Evolutionary conservation across 1,140 invertebrate species (phyloP), one percentile per base, ranked within the genome.

Genomic region (Scaptodrosophila lebanonensis): DNA sequence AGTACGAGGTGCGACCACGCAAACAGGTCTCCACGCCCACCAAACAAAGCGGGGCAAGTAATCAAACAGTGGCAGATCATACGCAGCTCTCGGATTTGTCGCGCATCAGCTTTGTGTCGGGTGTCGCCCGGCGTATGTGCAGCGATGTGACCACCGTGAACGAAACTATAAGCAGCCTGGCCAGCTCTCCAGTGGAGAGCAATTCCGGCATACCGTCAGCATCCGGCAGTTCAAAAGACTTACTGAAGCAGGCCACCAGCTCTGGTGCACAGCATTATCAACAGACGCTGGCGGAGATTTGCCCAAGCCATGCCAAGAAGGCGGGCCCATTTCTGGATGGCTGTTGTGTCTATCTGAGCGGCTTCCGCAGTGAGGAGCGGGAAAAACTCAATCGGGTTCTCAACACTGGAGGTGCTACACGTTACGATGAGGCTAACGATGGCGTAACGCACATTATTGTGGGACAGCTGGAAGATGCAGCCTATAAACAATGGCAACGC

Each of bases 321-420:
- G 91, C 91, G 63, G 95, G 94, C 29, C 87, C 90, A 35, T 95
- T 95, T 82, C 90, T 97, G 32, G 95, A 97, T 87, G 94, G 94
- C 39, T 96, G 93, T 85, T 93, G 92, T 86, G 88, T 93, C 39
- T 93, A 91, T 67, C 68, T 93, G 18, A 88, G 89, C 70, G 94
- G 94, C 32, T 94, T 95, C 71, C 87, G 84, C 3, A 25, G 84
- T 0, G 87, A 87, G 36, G 89, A 91, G 51, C 88, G 91, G 15
- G 95, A 96, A 62, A 95, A 95, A 84, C 79, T 96, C 0, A 89
- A 91, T 32, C 92, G 91, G 64, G 91, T 95, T 12, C 88, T 97
- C 2, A 95, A 95, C 66, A 89, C 91, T 9, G 92, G 93, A 15
- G 94, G 95, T 27, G 96, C 93, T 18, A 94, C 93, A 7, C 90